Percentiles rank a stretch among this genome's conserved stretches.
Evolutionary conservation across 2,888 invertebrate genomes (phyloP).

Genomic region (Hartigia nigra): DNA sequence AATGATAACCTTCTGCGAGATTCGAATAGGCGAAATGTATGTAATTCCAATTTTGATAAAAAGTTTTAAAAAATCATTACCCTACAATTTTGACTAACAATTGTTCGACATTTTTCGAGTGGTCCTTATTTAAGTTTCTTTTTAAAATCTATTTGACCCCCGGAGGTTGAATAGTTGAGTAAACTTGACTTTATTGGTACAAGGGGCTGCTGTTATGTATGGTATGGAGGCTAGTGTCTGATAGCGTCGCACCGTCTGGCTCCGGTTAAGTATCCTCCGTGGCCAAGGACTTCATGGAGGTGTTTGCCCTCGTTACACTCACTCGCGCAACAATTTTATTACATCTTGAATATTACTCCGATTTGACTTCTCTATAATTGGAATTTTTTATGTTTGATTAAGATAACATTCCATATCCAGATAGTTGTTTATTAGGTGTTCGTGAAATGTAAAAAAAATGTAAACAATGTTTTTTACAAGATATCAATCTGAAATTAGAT

Average conservation of each 20-base stretch:
- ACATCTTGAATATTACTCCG: background rate
- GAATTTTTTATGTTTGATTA: background rate
- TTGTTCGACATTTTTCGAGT: background rate
- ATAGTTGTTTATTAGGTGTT: background rate
- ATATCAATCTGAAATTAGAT: too few species aligned
- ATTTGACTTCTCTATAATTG: background rate
- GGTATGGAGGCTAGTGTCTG: background rate
- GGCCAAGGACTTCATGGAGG: constrained; percentile 14
- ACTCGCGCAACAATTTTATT: background rate
- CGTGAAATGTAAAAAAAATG: background rate
- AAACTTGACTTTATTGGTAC: background rate
- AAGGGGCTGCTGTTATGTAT: background rate
- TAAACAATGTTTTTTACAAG: background rate
- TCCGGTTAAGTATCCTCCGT: constrained; percentile 20
- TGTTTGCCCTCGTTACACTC: background rate
- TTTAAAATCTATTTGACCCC: background rate
- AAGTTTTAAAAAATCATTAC: background rate
- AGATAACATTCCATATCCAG: too few species aligned
- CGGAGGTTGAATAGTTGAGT: background rate
- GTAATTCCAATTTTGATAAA: too few species aligned
- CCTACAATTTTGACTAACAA: background rate
- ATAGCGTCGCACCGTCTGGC: constrained; percentile 24
- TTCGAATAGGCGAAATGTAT: too few species aligned
- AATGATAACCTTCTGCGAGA: background rate
- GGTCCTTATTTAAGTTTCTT: background rate